Evolutionary conservation across 1,140 invertebrate species (phyloP).

Genomic region (Drosophila grimshawi): DNA sequence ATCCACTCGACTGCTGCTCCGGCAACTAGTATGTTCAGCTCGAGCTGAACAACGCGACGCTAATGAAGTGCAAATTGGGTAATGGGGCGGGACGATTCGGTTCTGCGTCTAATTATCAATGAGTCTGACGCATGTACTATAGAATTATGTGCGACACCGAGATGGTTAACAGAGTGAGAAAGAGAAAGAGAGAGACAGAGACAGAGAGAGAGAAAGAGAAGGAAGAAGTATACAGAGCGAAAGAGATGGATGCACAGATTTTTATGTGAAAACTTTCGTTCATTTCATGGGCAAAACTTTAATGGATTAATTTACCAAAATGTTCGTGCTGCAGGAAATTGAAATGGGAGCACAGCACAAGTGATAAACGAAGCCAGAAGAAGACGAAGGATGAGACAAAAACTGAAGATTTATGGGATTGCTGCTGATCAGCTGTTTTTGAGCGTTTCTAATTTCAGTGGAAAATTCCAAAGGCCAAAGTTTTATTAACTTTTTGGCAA

Average conservation of each 20-base stretch:
- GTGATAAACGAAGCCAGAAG: conserved; percentile 35
- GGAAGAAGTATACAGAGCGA: background rate
- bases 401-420: conserved; percentile 44
- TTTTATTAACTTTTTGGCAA: conserved; percentile 68
- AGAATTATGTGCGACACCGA: conserved; percentile 3
- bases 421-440: conserved; percentile 56
- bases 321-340: conserved; percentile 73
- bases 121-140: conserved; percentile 47
- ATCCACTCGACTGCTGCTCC: background rate
- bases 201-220: conserved; percentile 6
- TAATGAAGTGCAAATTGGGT: conserved; percentile 82
- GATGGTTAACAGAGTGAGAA: background rate
- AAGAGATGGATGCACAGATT: conserved; percentile 26
- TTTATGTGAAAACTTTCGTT: conserved; percentile 81
- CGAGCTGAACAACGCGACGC: conserved; percentile 37
- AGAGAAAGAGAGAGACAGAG: background rate
- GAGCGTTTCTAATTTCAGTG: conserved; percentile 43
- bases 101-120: conserved; percentile 71
- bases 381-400: conserved; percentile 27
- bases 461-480: conserved; percentile 51
- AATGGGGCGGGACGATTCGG: conserved; percentile 54
- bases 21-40: background rate
- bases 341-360: conserved; percentile 55
- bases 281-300: conserved; percentile 79
- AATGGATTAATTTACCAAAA: conserved; percentile 80